Evolutionary conservation across 53 echinoderm and acorn worm species (phyloP), one percentile per base, ranked within the genome.

Genomic region (Luidia sarsii): DNA sequence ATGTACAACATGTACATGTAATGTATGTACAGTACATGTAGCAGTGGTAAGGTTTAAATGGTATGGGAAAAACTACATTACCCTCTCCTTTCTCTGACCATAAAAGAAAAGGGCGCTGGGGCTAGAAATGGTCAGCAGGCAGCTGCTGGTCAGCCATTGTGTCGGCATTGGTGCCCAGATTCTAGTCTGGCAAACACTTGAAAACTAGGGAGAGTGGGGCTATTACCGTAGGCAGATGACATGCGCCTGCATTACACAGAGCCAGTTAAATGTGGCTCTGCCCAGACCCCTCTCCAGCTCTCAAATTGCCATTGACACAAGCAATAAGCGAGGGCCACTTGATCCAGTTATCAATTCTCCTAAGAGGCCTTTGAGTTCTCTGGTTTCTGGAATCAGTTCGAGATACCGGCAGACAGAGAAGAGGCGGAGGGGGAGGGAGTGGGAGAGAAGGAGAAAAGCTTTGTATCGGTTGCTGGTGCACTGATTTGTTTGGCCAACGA

Each of bases 231-330:
- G 15, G 25, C 54, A 22, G 23, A 54, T 21, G 21, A 27, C 54
- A 51, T 21, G 25, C 8, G 23, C 54, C 0, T 21, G 7, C 2
- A 21, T 27, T 54, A 7, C 13, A 57, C 13, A 29, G 7, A 3
- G 32, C 14, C 59, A 29, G 4, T 20, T 29, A 24, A 56, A 29
- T 27, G 14, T 9, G 15, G 29, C 31, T 2, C 4, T 1, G 7
- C 23, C 13, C 4, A 23, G 11, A 9, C 14, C 19, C 6, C 3
- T 28, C 31, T 7, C 19, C 30, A 57, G n/a, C n/a, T n/a, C n/a
- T 57, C 59, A 57, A 31, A 32, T 57, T 31, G 59, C 59, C 32
- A 57, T 57, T 57, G 59, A 57, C 31, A 30, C 13, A 16, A n/a
- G 59, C 31, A 32, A 29, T 32, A 14, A 32, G 19, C 13, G 3